A percentile compares a stretch with the other conserved stretches of the same genome.
Conservation (phyloP, 2,888 invertebrate species). For the Buathra laborator region DNA sequence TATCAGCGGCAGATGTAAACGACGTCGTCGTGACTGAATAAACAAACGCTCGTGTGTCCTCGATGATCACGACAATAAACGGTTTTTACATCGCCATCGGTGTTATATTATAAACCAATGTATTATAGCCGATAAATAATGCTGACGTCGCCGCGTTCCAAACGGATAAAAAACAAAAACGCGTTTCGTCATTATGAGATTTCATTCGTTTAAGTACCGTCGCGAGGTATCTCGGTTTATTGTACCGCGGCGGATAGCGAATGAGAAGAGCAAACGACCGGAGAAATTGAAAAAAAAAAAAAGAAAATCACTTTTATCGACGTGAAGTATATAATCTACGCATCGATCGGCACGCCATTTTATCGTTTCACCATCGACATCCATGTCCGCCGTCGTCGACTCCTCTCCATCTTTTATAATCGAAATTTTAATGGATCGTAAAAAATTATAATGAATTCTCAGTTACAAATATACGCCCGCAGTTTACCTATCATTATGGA, state of each 20-base stretch:
- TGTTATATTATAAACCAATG: conserved; percentile 15
- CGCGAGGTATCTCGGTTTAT: conserved; percentile 39
- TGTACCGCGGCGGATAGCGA: neutral
- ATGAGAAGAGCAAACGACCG: conserved; percentile 3
- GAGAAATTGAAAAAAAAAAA: neutral
- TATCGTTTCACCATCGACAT: conserved; percentile 58
- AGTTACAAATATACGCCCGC: conserved; percentile 74
- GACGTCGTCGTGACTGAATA: conserved; percentile 58
- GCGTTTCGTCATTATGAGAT: conserved; percentile 43
- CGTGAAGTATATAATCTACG: conserved; percentile 56
- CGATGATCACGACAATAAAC: conserved; percentile 36
- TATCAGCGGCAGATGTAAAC: conserved; percentile 41
- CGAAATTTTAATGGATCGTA: conserved; percentile 74
- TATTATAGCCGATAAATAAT: conserved; percentile 13
- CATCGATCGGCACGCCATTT: conserved; percentile 62
- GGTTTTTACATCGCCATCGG: conserved; percentile 14
- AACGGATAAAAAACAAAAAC: neutral
- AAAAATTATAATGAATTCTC: conserved; percentile 79
- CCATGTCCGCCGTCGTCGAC: conserved; percentile 44
- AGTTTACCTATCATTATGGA: conserved; percentile 77
- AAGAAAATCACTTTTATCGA: conserved; percentile 50
- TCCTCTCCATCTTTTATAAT: conserved; percentile 69
- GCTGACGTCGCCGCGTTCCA: neutral
- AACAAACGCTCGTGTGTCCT: conserved; percentile 32
- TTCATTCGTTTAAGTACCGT: conserved; percentile 54